A percentile compares a stretch with the other conserved stretches of the same genome.
Conservation (phyloP, 2,113 vertebrate genomes). For the Turdus rufiventris region DNA sequence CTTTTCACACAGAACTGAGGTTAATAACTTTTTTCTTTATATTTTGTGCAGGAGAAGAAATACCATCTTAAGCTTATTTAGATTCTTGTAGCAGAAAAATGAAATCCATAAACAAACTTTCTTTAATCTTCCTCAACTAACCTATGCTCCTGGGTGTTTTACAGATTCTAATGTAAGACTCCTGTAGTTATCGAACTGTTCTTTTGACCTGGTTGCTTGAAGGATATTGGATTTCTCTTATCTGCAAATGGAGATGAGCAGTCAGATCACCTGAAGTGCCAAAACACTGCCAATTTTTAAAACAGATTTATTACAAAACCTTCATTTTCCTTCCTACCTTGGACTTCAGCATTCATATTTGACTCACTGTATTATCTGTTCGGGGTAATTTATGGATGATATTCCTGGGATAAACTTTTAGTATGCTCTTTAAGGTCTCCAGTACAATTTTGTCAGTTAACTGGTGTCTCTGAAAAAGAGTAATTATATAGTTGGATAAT, state of each 20-base stretch:
- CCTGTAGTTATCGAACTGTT: constrained; percentile 47
- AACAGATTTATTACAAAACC: background rate
- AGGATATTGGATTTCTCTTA: constrained; percentile 44
- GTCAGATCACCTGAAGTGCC: constrained; percentile 4
- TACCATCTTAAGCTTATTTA: constrained; percentile 22
- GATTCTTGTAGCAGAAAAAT: constrained; percentile 62
- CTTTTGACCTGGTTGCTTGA: constrained; percentile 47
- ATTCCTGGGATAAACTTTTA: background rate
- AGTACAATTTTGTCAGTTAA: background rate
- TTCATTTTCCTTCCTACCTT: background rate
- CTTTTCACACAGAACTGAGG: background rate
- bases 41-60: background rate
- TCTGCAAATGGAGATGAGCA: constrained; percentile 39
- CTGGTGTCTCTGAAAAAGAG: background rate
- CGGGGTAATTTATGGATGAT: background rate
- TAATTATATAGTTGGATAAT: background rate
- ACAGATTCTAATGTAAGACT: constrained; percentile 44
- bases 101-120: constrained; percentile 69
- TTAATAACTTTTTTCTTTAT: constrained; percentile 17
- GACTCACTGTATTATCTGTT: background rate
- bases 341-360: background rate
- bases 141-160: constrained; percentile 50
- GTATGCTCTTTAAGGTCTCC: background rate
- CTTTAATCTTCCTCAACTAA: constrained; percentile 49
- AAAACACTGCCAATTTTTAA: constrained; percentile 20